A percentile compares a stretch with the other conserved stretches of the same genome.
Evolutionary conservation across 2,113 vertebrate genomes (phyloP).

Genomic region (Leptobrachium ailaonicum): DNA sequence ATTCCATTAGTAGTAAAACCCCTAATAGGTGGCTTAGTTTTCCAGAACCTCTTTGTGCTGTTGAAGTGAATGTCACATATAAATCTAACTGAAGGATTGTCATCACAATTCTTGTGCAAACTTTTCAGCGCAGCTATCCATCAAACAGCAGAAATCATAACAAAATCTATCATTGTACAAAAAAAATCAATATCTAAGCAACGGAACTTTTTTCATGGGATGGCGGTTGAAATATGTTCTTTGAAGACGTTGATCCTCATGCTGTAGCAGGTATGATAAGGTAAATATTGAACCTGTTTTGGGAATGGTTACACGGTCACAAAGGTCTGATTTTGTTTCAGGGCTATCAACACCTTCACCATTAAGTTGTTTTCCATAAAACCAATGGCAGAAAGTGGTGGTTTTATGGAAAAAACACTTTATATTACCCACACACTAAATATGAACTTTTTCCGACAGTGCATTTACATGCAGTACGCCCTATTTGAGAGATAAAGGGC

Average conservation of each 20-base stretch:
- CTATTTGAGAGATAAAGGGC: too few relatives aligned
- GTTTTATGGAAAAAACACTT: too few relatives aligned
- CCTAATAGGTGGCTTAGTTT: neutral
- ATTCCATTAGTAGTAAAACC: neutral
- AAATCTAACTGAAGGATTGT: neutral
- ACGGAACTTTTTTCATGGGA: conserved; percentile 5
- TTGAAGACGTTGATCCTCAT: conserved; percentile 11
- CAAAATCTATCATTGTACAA: conserved; percentile 24
- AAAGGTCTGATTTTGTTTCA: too few relatives aligned
- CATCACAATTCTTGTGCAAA: conserved; percentile 18
- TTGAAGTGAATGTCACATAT: conserved; percentile 20
- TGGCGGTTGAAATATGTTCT: conserved; percentile 1
- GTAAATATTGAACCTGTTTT: conserved; percentile 4
- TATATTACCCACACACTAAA: too few relatives aligned
- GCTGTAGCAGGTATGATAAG: conserved; percentile 2
- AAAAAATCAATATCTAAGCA: conserved; percentile 34
- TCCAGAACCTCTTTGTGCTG: neutral
- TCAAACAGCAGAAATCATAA: conserved; percentile 29
- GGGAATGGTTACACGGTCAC: too few relatives aligned
- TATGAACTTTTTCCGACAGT: too few relatives aligned
- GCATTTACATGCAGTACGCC: too few relatives aligned
- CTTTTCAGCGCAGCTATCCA: conserved; percentile 11
- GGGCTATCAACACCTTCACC: too few relatives aligned
- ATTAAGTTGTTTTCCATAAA: too few relatives aligned
- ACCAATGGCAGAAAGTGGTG: too few relatives aligned